Conservation (phyloP, 2,888 invertebrate species). For the Lasioglossum oenotherae region DNA sequence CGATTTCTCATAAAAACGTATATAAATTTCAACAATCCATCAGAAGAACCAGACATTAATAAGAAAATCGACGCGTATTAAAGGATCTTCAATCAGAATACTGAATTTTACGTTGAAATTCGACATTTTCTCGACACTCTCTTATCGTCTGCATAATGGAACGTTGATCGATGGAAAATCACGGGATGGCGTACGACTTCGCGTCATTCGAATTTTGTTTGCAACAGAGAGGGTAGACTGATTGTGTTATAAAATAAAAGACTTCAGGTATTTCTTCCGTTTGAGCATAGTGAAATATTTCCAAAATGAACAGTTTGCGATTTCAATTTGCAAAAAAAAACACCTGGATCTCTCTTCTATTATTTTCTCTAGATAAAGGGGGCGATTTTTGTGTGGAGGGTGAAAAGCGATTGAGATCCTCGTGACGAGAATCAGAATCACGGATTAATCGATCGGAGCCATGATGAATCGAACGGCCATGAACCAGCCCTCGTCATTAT, state of each 20-base stretch:
- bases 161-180: not conserved
- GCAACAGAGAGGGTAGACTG: no score
- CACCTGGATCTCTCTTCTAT: not conserved
- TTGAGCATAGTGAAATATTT: not conserved
- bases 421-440: slow-evolving; percentile 13
- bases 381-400: no score
- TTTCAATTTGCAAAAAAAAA: not conserved
- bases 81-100: not conserved
- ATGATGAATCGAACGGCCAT: not conserved
- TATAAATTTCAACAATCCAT: not conserved
- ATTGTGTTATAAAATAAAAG: no score
- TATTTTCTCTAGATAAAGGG: not conserved
- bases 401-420: not conserved
- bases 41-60: not conserved
- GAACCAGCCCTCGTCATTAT: slow-evolving; percentile 5
- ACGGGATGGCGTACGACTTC: not conserved
- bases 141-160: not conserved
- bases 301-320: not conserved
- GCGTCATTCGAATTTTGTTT: not conserved
- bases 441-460: not conserved
- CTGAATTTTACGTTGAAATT: not conserved
- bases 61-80: not conserved
- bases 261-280: no score
- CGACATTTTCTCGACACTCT: not conserved
- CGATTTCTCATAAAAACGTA: not conserved